Percentiles rank a stretch among this genome's conserved stretches.
Evolutionary conservation across 2,797 vertebrate genomes (phyloP).

Genomic region (Myripristis jacobus): DNA sequence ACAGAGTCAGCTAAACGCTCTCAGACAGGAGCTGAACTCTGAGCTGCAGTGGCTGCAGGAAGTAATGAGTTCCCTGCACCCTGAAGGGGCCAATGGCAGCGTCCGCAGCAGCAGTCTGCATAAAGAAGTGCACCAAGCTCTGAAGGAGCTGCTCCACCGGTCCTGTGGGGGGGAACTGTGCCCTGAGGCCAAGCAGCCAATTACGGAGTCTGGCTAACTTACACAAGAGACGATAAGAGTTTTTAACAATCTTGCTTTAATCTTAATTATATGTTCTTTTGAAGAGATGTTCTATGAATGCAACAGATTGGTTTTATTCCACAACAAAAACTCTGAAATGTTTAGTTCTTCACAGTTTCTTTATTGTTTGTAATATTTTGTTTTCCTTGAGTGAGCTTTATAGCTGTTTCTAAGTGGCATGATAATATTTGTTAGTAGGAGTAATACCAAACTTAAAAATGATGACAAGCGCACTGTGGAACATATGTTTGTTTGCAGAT

Average conservation of each 20-base stretch:
- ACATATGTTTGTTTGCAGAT: background rate
- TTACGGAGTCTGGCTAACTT: conserved; percentile 73
- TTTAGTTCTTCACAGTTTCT: conserved; percentile 30
- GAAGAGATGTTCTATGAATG: conserved; percentile 8
- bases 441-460: background rate
- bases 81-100: conserved; percentile 67
- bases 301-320: background rate
- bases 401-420: background rate
- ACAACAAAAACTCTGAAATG: conserved; percentile 26
- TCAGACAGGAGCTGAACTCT: conserved; percentile 85
- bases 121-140: conserved; percentile 79
- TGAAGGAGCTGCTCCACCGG: conserved; percentile 83
- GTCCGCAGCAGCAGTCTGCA: conserved; percentile 71
- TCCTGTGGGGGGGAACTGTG: conserved; percentile 80
- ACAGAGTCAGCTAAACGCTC: conserved; percentile 82
- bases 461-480: background rate
- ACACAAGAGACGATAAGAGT: background rate
- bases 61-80: conserved; percentile 79
- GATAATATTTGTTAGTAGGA: background rate
- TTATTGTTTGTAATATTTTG: background rate
- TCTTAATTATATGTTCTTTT: background rate
- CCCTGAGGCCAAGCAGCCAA: conserved; percentile 73
- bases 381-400: background rate
- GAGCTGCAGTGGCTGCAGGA: conserved; percentile 89
- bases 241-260: conserved; percentile 11